Percentiles rank a stretch among this genome's conserved stretches.
These are phyloP conservation scores for Patella pellucida DNA, from an alignment of 2,888 invertebrate species.

Conservation along the genomic window DNA sequence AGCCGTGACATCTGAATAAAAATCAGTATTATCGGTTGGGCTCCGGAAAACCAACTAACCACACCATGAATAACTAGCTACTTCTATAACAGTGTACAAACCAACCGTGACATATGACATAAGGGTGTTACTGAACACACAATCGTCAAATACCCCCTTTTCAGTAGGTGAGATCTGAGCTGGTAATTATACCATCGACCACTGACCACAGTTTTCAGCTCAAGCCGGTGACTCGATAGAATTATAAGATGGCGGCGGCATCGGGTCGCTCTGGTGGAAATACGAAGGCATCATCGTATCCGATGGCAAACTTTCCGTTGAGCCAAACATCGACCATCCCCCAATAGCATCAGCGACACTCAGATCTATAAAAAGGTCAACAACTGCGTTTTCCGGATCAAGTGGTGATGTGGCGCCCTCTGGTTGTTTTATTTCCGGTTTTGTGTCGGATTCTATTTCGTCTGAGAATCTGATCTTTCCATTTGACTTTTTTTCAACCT, in stretches of 20 bases:
- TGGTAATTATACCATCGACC: no score
- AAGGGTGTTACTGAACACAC: no score
- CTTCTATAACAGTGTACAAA: no score
- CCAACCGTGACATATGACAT: no score
- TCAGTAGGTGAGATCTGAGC: no score
- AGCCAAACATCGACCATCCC: conserved; percentile 50
- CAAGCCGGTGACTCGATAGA: no score
- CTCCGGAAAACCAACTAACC: no score
- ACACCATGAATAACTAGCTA: no score
- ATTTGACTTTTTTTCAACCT: conserved; percentile 35
- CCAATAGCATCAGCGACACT: conserved; percentile 44
- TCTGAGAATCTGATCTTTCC: conserved; percentile 26
- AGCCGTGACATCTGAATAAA: no score
- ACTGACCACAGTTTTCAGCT: no score
- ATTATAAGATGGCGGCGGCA: neutral
- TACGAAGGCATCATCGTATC: conserved; percentile 29
- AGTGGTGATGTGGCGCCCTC: neutral
- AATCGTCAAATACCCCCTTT: no score
- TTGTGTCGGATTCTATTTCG: conserved; percentile 19
- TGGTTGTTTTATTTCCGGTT: conserved; percentile 15
- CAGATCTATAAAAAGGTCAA: conserved; percentile 58
- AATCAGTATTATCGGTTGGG: no score
- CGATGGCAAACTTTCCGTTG: conserved; percentile 44
- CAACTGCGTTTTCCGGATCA: conserved; percentile 46
- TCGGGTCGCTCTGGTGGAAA: neutral